These are phyloP conservation scores for Ceryle rudis DNA, from an alignment of 2,797 vertebrate genomes.

Conservation along the genomic window DNA sequence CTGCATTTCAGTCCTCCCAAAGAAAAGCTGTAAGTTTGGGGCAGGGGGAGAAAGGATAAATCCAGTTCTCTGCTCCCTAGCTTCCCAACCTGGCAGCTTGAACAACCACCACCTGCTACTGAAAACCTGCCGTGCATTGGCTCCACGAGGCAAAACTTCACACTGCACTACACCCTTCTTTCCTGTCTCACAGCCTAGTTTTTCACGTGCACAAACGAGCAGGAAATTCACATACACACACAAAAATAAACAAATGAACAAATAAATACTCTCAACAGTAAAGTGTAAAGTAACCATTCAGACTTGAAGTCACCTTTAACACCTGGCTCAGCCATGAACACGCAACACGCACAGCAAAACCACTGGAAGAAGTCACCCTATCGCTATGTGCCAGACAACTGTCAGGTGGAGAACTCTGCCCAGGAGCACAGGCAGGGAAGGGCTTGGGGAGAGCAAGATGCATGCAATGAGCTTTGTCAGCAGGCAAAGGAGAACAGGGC, in stretches of 20 bases:
- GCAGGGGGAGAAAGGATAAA: neutral
- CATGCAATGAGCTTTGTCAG: neutral
- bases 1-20: neutral
- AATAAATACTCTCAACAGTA: neutral
- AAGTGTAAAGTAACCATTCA: neutral
- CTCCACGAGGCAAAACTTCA: neutral
- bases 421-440: neutral
- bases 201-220: neutral
- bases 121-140: neutral
- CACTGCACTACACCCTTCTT: neutral
- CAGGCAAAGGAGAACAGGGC: neutral
- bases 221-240: neutral
- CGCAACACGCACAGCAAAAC: rapidly evolving
- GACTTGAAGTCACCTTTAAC: neutral
- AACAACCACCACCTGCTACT: neutral
- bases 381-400: neutral
- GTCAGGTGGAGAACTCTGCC: neutral
- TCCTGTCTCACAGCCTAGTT: neutral
- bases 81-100: neutral
- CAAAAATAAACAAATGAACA: neutral
- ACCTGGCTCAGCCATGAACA: neutral
- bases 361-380: neutral
- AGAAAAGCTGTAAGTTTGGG: neutral
- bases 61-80: neutral
- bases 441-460: neutral